A percentile compares a stretch with the other conserved stretches of the same genome.
These are phyloP conservation scores for Danaus plexippus DNA, from an alignment of 1,140 invertebrate genomes.

Conservation along the genomic window DNA sequence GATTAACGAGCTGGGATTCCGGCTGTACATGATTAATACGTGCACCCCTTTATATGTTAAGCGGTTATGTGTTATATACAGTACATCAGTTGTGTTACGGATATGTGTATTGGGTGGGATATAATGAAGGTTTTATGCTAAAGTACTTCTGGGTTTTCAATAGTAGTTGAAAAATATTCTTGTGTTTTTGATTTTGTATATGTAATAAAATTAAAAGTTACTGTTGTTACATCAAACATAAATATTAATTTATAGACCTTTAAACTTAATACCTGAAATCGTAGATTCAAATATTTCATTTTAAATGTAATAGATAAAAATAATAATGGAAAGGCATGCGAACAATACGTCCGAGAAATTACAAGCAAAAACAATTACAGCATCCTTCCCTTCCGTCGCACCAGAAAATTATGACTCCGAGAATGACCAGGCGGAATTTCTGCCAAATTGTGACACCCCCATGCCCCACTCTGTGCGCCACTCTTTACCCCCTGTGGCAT, in stretches of 20 bases:
- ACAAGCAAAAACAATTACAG: constrained; percentile 12
- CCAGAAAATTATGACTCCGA: constrained; percentile 14
- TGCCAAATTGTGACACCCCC: constrained; percentile 8
- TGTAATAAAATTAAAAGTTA: too few species aligned
- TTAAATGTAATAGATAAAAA: too few species aligned
- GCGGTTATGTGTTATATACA: background rate
- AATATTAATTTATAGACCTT: too few species aligned
- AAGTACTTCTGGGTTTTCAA: too few species aligned
- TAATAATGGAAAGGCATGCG: background rate
- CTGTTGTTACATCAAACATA: too few species aligned
- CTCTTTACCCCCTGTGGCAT: constrained; percentile 8
- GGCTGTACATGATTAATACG: constrained; percentile 47
- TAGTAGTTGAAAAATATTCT: too few species aligned
- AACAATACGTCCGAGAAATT: constrained; percentile 1
- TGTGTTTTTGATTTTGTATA: too few species aligned
- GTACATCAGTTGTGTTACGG: background rate
- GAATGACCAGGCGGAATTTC: constrained; percentile 13
- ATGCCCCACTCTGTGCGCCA: background rate
- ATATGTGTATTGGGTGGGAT: too few species aligned
- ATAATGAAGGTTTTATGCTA: too few species aligned
- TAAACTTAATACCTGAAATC: too few species aligned
- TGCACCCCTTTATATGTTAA: constrained; percentile 15
- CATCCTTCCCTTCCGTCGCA: background rate
- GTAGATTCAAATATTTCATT: too few species aligned
- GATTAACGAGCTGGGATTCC: constrained; percentile 17